Evolutionary conservation across 1,140 invertebrate genomes (phyloP), one percentile per base, ranked within the genome.

Genomic region (Octopus bimaculoides): DNA sequence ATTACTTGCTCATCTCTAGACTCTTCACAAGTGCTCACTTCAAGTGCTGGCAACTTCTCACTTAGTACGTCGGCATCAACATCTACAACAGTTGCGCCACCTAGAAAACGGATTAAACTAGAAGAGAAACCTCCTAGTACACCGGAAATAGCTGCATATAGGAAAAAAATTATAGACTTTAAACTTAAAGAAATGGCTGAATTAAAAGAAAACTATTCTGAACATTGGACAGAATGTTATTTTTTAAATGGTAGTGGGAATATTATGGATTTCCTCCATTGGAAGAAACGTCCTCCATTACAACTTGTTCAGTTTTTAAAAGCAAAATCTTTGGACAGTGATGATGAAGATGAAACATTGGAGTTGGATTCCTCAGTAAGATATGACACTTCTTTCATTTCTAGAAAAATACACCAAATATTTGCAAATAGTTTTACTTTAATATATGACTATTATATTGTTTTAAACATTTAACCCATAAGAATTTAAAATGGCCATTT

Each of bases 191-290:
- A 88, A 73, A 85, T 90, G 82, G 79, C 79, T 20, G 85, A 86
- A 73, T 77, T 89, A 12, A 91, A 92, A 78, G 92, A 92, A 52
- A 92, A 90, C 86, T 95, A 95, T 90, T 92, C 93, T 84, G 95
- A 97, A 86, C 93, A 94, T 90, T 92, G 95, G 82, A 92, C 94
- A 76, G 96, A 97, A 91, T 90, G 94, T 77, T 97, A 94, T 91
- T 96, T 95, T 89, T 92, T 97, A 71, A 94, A 96, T 90, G 93
- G 92, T 85, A 94, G 94, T 81, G 95, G 95, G 61, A 96, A 96
- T 89, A 93, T 97, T 90, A 94, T 96, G 92, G 96, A 97, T 87
- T 95, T 94, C 89, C 92, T 93, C 84, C 89, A 92, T 55, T 97
- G 95, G 94, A 93, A 93, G 81, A 96, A 96, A 89, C 91, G 93